A percentile compares a stretch with the other conserved stretches of the same genome.
Evolutionary conservation across 2,113 vertebrate genomes (phyloP).

Genomic region (Ciconia maguari): DNA sequence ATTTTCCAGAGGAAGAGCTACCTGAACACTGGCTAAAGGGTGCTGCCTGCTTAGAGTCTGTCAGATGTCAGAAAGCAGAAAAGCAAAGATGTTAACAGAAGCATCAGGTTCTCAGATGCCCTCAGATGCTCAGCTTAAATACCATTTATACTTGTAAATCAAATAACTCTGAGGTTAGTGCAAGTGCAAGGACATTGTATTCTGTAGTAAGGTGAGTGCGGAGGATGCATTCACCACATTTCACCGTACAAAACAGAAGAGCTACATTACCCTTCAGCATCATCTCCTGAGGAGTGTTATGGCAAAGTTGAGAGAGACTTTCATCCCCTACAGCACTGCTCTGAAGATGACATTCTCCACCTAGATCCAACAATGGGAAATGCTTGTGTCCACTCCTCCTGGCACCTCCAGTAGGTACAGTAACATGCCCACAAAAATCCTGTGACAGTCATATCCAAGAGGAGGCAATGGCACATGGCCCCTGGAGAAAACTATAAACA

Average conservation of each 20-base stretch:
- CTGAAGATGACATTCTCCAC: background rate
- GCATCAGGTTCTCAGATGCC: background rate
- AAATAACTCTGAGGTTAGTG: background rate
- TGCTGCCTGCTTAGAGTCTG: background rate
- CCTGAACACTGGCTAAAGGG: background rate
- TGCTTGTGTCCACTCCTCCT: background rate
- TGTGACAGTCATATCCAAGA: background rate
- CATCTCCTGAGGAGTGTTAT: background rate
- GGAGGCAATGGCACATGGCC: background rate
- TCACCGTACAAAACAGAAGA: background rate
- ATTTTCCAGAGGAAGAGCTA: background rate
- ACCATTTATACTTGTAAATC: background rate
- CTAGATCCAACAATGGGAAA: background rate
- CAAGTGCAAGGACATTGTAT: background rate
- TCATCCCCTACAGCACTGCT: background rate
- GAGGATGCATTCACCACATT: background rate
- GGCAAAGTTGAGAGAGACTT: background rate
- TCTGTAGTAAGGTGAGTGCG: background rate
- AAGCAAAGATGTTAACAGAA: background rate
- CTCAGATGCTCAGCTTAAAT: background rate
- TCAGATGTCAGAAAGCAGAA: background rate
- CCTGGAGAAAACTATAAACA: background rate
- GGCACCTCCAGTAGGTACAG: background rate
- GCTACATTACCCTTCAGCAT: background rate
- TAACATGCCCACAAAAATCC: background rate